Base-by-base conservation (phyloP, 2,888 invertebrate species). In the Alloscopus bannaensis region DNA sequence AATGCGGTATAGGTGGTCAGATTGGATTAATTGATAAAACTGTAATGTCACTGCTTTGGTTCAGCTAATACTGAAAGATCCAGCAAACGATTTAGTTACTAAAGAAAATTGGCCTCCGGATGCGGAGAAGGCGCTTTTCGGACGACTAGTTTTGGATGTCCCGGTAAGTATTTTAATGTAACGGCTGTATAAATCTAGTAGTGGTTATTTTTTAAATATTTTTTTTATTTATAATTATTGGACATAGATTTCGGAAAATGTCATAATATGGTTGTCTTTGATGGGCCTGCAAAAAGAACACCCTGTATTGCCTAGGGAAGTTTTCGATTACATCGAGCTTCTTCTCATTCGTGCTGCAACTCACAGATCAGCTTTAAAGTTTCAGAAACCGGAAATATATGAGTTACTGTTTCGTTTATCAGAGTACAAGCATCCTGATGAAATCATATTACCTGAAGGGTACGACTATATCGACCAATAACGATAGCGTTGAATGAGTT, bases 391-490 rank as follows among this genome's bases (percentile, higher is more conserved):
- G 70, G 95, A 97, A 87, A 91, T 98, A 20, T 93, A 97, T 11
- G 96, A 97, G 87, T 93, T 96, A 81, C 91, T 98, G 85, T 95
- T 98, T 88, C 95, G 95, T 88, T 91, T 97, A 87, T 94, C 95
- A 86, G 93, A 94, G 85, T 98, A 98, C 89, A 94, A 94, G 87
- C 95, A 97, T 87, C 97, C 97, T 0, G 97, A 97, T 86, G 96
- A 96, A 87, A 96, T 97, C 86, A 92, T 93, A 3, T 90, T 98
- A 77, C 98, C 98, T 0, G 88, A 92, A 16, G 95, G 94, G 90
- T 95, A 90, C 88, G 90, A 89, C 4, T 52, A n/a, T n/a, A n/a
- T 47, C 36, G 13, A 16, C 8, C 26, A n/a, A 45, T 45, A 36
- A 36, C 24, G 20, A 36, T 8, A 8, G 13, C 36, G 36, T 13